Base-by-base conservation (phyloP, 1,140 invertebrate genomes). In the Drosophila tsacasi region DNA sequence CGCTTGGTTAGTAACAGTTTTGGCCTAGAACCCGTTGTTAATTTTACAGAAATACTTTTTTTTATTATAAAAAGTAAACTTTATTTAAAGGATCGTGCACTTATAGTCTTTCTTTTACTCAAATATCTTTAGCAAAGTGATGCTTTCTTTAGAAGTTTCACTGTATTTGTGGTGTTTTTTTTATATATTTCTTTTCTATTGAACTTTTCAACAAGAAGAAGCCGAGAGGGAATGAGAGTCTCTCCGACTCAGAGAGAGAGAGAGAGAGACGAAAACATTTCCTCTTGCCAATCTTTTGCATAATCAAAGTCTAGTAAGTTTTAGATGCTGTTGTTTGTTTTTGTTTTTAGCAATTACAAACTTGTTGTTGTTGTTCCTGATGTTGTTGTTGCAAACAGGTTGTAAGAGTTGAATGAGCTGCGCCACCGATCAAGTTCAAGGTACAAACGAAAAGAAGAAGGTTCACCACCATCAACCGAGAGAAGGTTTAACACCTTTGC, bases 401-500 rank as follows among this genome's bases (percentile, higher is more conserved):
- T 87, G 81, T 3, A 25, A 62, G 81, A 87, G 83, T 86, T 86
- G 83, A 86, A 86, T 86, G 83, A 61, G 83, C 83, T 72, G 37
- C 37, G 65, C 65, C 37, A 63, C 64, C 72, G 79, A 86, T 83
- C 83, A 87, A 87, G 83, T 87, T 87, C 84, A 87, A 87, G 83
- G 83, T 87, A 89, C 85, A 72, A 46, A 42, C 23, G 19, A 35
- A 46, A 49, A 35, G 40, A 30, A 58, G 44, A 37, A 44, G 35
- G 32, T 32, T 21, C 23, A 15, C 44, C 44, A 49, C 47, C 47
- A 40, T n/a, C n/a, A n/a, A n/a, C n/a, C n/a, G n/a, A 49, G 13
- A 57, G 50, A 35, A 44, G 35, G n/a, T 19, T 37, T 37, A 50
- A 59, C 8, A 30, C 30, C 32, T 37, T 35, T 55, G 21, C 12